Base-by-base conservation (phyloP, 2,888 invertebrate genomes). In the Limenitis arthemis region DNA sequence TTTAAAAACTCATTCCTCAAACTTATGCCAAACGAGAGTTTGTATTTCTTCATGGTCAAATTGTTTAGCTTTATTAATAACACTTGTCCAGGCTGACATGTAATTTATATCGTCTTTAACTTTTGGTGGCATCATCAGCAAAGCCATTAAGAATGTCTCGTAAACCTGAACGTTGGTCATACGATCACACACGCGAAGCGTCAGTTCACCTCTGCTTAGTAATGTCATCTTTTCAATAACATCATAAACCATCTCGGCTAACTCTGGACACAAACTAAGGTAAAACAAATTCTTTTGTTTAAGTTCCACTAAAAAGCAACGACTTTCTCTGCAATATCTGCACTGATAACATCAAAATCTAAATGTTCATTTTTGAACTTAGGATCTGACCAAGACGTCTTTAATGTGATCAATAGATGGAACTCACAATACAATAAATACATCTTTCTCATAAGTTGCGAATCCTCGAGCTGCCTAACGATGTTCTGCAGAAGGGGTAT, bases 381-480 rank as follows among this genome's bases (percentile, higher is more conserved):
- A 3, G 36, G 36, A 5, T 12, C 43, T 20, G 8, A 8, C 20
- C 20, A 20, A 20, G 20, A 20, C 20, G 20, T 20, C 4, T 20
- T 20, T 20, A 20, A 20, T 20, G 20, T 32, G n/a, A 53, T 39
- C 4, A 29, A 49, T 8, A 53, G 28, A 32, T 32, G 47, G 20
- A 47, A 43, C 30, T 47, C 31, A 6, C 49, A 33, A 36, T 55
- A 55, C n/a, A 55, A 38, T 20, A 20, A 11, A 42, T 55, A 55
- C n/a, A 49, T 39, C 41, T 34, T 36, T 1, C 28, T 41, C 7
- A 52, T 41, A 0, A 51, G 54, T n/a, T 51, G 12, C n/a, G 11
- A 33, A 4, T 42, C 31, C n/a, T 11, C 32, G 5, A 55, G 33
- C 28, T 38, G 8, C 32, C 42, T 38, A 20, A 52, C 30, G 11